Conservation (phyloP, 2,113 vertebrate genomes). For the Ceratotherium simum region DNA sequence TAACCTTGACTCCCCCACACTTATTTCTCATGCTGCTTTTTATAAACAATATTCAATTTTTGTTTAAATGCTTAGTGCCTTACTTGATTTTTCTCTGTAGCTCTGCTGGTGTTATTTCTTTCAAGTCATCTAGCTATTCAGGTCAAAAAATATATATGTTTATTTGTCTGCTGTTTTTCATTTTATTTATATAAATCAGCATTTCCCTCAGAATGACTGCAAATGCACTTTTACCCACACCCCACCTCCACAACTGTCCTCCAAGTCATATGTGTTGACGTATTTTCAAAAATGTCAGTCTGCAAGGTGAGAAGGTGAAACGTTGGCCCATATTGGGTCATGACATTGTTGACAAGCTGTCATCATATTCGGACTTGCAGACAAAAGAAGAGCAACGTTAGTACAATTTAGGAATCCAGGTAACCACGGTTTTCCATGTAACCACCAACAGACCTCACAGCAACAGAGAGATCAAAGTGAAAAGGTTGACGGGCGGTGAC, state of each 20-base stretch:
- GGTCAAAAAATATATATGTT: not conserved
- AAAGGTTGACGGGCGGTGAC: not conserved
- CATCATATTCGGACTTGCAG: not conserved
- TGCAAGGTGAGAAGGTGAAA: constrained; percentile 37
- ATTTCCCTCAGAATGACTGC: not conserved
- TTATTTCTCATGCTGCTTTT: not conserved
- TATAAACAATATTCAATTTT: not conserved
- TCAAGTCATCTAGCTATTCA: not conserved
- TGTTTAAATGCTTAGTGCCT: not conserved
- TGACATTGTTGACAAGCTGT: constrained; percentile 32
- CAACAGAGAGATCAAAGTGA: not conserved
- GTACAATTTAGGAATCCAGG: not conserved
- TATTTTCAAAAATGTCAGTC: not conserved
- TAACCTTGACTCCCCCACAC: not conserved
- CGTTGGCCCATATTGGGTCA: not conserved
- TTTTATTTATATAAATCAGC: not conserved
- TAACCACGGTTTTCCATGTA: rapidly evolving
- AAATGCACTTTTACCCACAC: not conserved
- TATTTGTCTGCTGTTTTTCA: not conserved
- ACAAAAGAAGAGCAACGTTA: not conserved
- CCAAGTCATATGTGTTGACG: not conserved
- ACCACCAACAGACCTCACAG: not conserved
- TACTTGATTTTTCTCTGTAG: not conserved
- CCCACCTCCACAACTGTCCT: rapidly evolving
- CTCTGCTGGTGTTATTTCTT: not conserved